Percentiles rank a stretch among this genome's conserved stretches.
Conservation (phyloP, 2,888 invertebrate species). For the Ischnura elegans region DNA sequence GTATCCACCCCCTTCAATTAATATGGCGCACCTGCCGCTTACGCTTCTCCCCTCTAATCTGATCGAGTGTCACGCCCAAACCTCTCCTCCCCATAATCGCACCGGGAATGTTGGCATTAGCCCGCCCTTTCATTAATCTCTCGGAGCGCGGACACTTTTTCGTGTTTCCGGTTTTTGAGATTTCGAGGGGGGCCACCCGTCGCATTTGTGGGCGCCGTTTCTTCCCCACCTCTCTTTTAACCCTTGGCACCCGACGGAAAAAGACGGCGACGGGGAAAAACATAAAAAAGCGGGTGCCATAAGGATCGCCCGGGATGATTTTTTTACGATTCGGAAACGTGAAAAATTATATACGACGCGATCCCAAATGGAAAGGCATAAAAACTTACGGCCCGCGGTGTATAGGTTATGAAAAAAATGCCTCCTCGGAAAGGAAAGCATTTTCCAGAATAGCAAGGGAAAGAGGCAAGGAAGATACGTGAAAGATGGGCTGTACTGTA, state of each 20-base stretch:
- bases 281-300: not conserved
- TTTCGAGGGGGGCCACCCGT: not conserved
- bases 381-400: not conserved
- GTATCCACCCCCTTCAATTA: not conserved
- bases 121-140: not conserved
- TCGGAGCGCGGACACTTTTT: not conserved
- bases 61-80: not conserved
- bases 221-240: not conserved
- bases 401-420: slow-evolving; percentile 12
- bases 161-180: slow-evolving; percentile 40
- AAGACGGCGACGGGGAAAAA: not conserved
- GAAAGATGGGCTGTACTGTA: not conserved
- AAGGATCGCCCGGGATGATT: not conserved
- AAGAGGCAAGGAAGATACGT: not conserved
- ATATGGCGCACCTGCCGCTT: not conserved
- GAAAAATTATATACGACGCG: slow-evolving; percentile 45
- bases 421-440: not conserved
- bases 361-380: slow-evolving; percentile 39
- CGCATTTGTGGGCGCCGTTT: not conserved
- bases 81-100: not conserved
- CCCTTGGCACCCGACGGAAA: too few species aligned
- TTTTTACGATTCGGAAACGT: slow-evolving; percentile 39
- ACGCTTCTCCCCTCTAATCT: not conserved
- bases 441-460: not conserved
- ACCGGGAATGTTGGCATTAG: not conserved